Conservation (phyloP, 2,113 vertebrate species). For the Psilopogon haemacephalus region DNA sequence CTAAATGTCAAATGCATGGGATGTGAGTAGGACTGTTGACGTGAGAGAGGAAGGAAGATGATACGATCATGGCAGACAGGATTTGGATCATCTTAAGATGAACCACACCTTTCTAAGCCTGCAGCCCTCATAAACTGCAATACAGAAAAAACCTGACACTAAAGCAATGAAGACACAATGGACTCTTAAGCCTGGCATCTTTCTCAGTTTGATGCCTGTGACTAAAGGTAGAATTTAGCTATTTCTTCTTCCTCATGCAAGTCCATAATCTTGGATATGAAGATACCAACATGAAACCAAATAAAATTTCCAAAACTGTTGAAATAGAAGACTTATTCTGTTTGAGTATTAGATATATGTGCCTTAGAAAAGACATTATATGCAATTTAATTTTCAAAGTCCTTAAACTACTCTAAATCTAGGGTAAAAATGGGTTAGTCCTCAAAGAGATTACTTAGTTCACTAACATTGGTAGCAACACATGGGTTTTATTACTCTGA, state of each 20-base stretch:
- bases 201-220: neutral
- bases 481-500: neutral
- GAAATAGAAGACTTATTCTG: neutral
- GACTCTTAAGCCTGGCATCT: neutral
- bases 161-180: neutral
- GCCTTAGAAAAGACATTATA: neutral
- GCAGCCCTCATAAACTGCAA: neutral
- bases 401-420: neutral
- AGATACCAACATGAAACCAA: neutral
- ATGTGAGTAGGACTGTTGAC: neutral
- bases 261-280: neutral
- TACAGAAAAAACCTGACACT: neutral
- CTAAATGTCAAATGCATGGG: neutral
- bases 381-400: neutral
- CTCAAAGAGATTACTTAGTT: neutral
- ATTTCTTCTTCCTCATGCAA: neutral
- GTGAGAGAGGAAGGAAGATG: neutral
- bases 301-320: neutral
- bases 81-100: neutral
- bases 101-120: neutral
- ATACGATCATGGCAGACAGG: neutral
- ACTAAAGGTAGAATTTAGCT: neutral
- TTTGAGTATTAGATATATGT: neutral
- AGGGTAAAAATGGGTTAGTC: too few relatives aligned
- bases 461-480: neutral